phyloP scores from a whole-genome alignment of 2,888 invertebrate genomes.

The Netelia melanura region DNA sequence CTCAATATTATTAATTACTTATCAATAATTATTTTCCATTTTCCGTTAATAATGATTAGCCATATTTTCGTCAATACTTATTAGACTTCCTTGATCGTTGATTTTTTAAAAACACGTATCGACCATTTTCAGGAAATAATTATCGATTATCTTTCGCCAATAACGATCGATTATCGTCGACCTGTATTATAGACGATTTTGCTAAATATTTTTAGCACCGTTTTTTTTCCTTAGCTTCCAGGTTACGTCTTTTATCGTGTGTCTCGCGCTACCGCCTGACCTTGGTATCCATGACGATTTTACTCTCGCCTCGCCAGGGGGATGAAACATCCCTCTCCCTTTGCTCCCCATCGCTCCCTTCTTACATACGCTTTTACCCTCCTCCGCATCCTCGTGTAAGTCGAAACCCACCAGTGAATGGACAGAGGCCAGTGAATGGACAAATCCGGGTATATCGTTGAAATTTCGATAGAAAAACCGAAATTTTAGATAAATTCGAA shows the following conservation, averaged over 20 bases:
- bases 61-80: too few species aligned
- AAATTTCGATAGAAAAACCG: too few species aligned
- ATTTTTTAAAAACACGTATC: too few species aligned
- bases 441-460: too few species aligned
- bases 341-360: background rate
- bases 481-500: too few species aligned
- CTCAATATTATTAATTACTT: too few species aligned
- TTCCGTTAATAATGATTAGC: too few species aligned
- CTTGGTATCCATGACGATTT: constrained; percentile 63
- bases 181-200: background rate
- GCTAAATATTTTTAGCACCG: background rate
- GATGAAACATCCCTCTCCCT: constrained; percentile 24
- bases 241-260: constrained; percentile 10
- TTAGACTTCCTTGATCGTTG: too few species aligned
- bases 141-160: background rate
- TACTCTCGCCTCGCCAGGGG: constrained; percentile 24
- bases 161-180: background rate
- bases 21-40: too few species aligned
- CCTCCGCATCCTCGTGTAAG: background rate
- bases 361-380: constrained; percentile 14
- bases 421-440: too few species aligned
- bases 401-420: too few species aligned
- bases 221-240: background rate
- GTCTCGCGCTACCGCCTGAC: constrained; percentile 30
- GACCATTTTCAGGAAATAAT: background rate